These are phyloP conservation scores for Percopsis transmontana DNA, from an alignment of 2,113 vertebrate species.

Conservation along the genomic window DNA sequence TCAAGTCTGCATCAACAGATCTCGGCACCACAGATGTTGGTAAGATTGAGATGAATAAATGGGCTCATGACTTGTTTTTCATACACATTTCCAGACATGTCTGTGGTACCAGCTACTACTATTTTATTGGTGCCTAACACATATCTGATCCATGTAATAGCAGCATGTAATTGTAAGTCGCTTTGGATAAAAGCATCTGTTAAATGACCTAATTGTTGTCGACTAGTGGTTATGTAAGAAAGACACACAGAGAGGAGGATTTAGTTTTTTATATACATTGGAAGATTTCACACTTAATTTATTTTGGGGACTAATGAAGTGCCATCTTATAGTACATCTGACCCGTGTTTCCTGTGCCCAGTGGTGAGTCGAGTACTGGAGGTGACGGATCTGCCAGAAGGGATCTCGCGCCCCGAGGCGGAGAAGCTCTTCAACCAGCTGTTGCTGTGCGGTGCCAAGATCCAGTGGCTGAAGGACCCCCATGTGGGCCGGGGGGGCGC, in stretches of 20 bases:
- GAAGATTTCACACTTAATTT: too few relatives aligned
- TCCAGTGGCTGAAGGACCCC: constrained; percentile 97
- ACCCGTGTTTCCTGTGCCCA: constrained; percentile 47
- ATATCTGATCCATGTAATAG: too few relatives aligned
- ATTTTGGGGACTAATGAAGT: too few relatives aligned
- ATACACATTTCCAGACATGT: too few relatives aligned
- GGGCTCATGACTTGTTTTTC: neutral
- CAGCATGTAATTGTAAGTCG: too few relatives aligned
- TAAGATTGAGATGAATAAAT: constrained; percentile 66
- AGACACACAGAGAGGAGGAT: too few relatives aligned
- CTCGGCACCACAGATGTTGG: constrained; percentile 93
- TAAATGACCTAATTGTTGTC: too few relatives aligned
- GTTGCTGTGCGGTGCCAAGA: constrained; percentile 95
- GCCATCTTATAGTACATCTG: neutral
- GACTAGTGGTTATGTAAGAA: too few relatives aligned
- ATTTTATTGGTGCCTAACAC: too few relatives aligned
- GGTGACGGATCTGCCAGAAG: constrained; percentile 95
- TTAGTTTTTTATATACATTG: too few relatives aligned
- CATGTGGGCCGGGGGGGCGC: constrained; percentile 73
- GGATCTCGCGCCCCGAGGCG: constrained; percentile 92
- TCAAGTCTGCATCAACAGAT: constrained; percentile 96
- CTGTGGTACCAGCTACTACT: too few relatives aligned
- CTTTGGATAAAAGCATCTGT: too few relatives aligned
- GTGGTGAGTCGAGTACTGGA: constrained; percentile 94
- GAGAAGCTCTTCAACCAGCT: constrained; percentile 98